Conservation (phyloP, 2,797 vertebrate species). For the Chloroceryle amazona region DNA sequence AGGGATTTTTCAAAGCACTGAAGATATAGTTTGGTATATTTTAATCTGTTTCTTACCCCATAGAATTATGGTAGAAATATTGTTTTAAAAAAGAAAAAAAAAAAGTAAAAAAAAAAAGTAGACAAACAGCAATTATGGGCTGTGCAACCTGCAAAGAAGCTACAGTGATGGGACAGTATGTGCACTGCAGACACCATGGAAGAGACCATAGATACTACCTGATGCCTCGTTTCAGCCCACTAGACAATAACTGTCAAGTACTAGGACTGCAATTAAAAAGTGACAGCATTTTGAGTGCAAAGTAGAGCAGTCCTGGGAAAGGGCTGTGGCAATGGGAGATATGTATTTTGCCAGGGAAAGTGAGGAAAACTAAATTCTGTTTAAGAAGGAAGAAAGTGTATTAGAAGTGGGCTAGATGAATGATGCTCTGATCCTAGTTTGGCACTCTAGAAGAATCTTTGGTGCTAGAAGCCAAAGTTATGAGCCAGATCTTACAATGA, state of each 20-base stretch:
- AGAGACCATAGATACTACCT: neutral
- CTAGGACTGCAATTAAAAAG: neutral
- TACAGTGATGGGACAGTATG: rapidly evolving
- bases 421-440: neutral
- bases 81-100: neutral
- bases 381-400: neutral
- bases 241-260: neutral
- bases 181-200: neutral
- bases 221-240: neutral
- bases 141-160: neutral
- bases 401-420: neutral
- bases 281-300: neutral
- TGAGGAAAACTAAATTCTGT: neutral
- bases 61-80: neutral
- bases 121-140: neutral
- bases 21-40: conserved; percentile 41
- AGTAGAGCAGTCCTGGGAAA: neutral
- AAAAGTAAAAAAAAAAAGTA: neutral
- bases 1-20: conserved; percentile 65
- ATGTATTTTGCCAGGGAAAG: neutral
- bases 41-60: conserved; percentile 45
- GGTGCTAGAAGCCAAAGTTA: neutral
- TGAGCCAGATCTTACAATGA: neutral
- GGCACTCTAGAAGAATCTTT: neutral
- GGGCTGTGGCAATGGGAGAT: neutral